A percentile compares a stretch with the other conserved stretches of the same genome.
Conservation (phyloP, 1,140 invertebrate species). For the Chlorops oryzae region DNA sequence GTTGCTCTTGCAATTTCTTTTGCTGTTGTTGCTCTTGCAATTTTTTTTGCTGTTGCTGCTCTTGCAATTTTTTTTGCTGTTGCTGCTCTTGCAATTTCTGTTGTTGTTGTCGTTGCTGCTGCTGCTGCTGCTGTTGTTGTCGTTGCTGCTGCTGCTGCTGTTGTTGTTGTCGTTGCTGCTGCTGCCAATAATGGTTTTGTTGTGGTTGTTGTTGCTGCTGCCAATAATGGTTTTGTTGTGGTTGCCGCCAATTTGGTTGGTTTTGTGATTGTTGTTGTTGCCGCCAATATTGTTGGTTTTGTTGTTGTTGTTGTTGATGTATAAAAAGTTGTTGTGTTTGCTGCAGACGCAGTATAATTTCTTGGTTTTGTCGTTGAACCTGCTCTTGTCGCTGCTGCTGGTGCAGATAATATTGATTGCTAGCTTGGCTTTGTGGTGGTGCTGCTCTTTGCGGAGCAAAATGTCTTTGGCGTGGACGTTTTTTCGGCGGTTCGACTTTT, state of each 20-base stretch:
- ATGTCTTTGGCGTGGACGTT: no score
- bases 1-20: no score
- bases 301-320: neutral
- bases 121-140: no score
- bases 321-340: neutral
- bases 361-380: neutral
- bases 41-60: no score
- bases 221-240: slow-evolving; percentile 4
- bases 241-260: neutral
- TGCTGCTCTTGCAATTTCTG: no score
- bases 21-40: no score
- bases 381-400: neutral
- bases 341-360: neutral
- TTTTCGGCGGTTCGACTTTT: no score
- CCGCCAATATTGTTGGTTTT: neutral
- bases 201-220: slow-evolving; percentile 16
- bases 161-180: slow-evolving; percentile 7
- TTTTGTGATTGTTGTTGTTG: neutral
- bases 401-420: neutral
- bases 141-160: neutral
- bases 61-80: no score
- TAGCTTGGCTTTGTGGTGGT: no score
- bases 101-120: no score
- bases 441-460: no score
- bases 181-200: neutral